Evolutionary conservation across 2,888 invertebrate species (phyloP), one percentile per base, ranked within the genome.

Genomic region (Malthinus seriepunctatus): DNA sequence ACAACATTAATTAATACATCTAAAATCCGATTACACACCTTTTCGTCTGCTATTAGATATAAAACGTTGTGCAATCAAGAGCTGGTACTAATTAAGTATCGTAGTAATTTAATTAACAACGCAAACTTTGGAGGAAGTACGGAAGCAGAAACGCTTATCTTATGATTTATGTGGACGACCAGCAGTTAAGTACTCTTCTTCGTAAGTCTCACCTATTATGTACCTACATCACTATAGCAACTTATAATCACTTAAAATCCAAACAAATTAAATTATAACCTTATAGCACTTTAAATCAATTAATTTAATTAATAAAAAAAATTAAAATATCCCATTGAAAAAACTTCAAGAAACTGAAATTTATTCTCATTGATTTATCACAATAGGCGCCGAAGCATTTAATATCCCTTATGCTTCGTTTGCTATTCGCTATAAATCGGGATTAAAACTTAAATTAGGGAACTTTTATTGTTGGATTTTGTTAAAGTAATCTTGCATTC

Each of bases 31-130:
- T 62, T 61, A 62, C 49, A 64, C 63, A 63, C 59, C 66, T 64
- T 62, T 57, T 39, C 47, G 51, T 57, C 51, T 57, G 42, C 50
- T 56, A 56, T 57, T 57, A 51, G 48, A 57, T 57, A 57, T 51
- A 57, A 66, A 68, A 68, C 63, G 68, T 64, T 67, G 56, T 60
- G 64, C 61, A 63, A 66, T 65, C 65, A 63, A 67, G 67, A 67
- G 64, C 67, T 65, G 62, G 60, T 62, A 65, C 69, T 73, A 73
- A 74, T 73, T 73, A 74, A 71, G 70, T 71, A 71, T 69, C 68
- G 67, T 67, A 65, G 69, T 69, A 72, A 75, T 74, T 74, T 71
- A 74, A 75, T 75, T 73, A 74, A 70, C 71, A 68, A 63, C 67
- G 67, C 62, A 68, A 72, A 72, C 67, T 72, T 72, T 67, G 58